phyloP scores from a whole-genome alignment of 1,140 invertebrate species.

The Ips typographus region DNA sequence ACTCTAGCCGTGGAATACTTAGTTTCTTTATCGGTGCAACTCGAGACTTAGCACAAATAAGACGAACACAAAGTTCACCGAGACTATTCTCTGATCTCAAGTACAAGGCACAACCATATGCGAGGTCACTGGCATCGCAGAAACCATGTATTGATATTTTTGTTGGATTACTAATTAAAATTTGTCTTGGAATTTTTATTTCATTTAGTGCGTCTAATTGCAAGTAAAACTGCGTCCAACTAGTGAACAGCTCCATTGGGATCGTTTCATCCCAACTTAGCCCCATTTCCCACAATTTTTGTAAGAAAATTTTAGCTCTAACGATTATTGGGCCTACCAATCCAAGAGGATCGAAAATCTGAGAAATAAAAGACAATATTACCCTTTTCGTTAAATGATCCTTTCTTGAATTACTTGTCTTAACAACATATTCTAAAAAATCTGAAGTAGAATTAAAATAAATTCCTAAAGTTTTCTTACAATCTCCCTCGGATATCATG shows the following conservation, averaged over 20 bases:
- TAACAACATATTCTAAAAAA: background rate
- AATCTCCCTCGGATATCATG: background rate
- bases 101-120: slow-evolving; percentile 14
- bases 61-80: background rate
- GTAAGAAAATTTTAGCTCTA: slow-evolving; percentile 51
- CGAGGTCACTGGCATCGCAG: slow-evolving; percentile 40
- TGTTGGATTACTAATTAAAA: slow-evolving; percentile 2
- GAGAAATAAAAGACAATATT: background rate
- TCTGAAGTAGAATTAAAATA: background rate
- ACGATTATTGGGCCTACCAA: slow-evolving; percentile 45
- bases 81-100: background rate
- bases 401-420: background rate
- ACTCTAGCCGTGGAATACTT: slow-evolving; percentile 36
- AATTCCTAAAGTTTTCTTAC: slow-evolving; percentile 2
- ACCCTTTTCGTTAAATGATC: background rate
- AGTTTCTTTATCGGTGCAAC: slow-evolving; percentile 38
- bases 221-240: slow-evolving; percentile 32
- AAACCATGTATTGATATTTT: slow-evolving; percentile 7
- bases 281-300: slow-evolving; percentile 49
- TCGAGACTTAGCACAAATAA: slow-evolving; percentile 32
- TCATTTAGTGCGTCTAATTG: slow-evolving; percentile 23
- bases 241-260: slow-evolving; percentile 33
- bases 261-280: slow-evolving; percentile 52
- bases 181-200: slow-evolving; percentile 15
- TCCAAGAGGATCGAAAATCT: slow-evolving; percentile 48